Percentiles rank a stretch among this genome's conserved stretches.
Conservation (phyloP, 2,113 vertebrate species). For the Oostethus manadensis region DNA sequence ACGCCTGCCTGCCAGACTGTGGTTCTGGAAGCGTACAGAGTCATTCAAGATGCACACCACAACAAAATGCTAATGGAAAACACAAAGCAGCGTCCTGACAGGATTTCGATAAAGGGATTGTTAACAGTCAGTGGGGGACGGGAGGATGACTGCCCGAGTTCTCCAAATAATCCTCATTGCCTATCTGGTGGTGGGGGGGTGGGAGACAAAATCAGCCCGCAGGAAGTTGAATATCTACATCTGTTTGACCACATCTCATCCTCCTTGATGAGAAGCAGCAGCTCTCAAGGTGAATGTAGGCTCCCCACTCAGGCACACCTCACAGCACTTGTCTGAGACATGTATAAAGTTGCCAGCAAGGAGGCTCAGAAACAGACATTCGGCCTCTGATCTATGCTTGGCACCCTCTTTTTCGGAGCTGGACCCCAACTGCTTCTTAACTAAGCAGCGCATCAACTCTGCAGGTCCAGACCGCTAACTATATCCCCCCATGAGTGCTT, state of each 20-base stretch:
- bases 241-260: slow-evolving; percentile 57
- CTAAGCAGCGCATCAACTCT: slow-evolving; percentile 27
- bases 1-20: slow-evolving; percentile 43
- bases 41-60: slow-evolving; percentile 60
- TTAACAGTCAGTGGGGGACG: slow-evolving; percentile 43
- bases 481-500: slow-evolving; percentile 25
- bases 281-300: slow-evolving; percentile 40
- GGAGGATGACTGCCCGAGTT: slow-evolving; percentile 39
- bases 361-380: slow-evolving; percentile 39
- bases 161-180: slow-evolving; percentile 55
- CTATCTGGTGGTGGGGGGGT: slow-evolving; percentile 18
- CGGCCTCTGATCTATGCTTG: slow-evolving; percentile 41
- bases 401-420: slow-evolving; percentile 33
- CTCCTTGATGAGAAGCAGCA: slow-evolving; percentile 29
- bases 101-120: slow-evolving; percentile 66
- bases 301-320: slow-evolving; percentile 45
- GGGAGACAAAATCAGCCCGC: slow-evolving; percentile 15
- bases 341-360: slow-evolving; percentile 54
- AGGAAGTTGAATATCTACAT: slow-evolving; percentile 60
- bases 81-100: slow-evolving; percentile 59
- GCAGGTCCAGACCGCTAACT: slow-evolving; percentile 39
- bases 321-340: slow-evolving; percentile 57
- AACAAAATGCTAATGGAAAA: slow-evolving; percentile 67
- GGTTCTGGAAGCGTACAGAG: slow-evolving; percentile 45
- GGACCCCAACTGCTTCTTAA: slow-evolving; percentile 46